Evolutionary conservation across 2,888 invertebrate species (phyloP), one percentile per base, ranked within the genome.

Genomic region (Monopis laevigella): DNA sequence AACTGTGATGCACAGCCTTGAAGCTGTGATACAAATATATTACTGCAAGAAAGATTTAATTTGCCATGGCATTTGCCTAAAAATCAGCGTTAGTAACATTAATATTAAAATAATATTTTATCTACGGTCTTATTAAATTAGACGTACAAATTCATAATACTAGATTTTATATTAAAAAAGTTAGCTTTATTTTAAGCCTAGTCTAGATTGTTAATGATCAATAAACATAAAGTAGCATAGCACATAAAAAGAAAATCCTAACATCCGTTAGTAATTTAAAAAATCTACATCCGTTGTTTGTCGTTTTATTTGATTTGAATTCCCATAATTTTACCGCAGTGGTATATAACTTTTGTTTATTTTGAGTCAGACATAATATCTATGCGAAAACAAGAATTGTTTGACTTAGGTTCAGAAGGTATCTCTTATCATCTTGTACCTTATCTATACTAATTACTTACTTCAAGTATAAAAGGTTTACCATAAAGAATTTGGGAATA

Each of bases 381-480:
- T 24, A 17, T 16, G 75, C 73, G 60, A 75, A 75, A 77, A 77
- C 72, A 74, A 26, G 3, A 59, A 54, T 50, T 73, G 72, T 78
- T 77, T 77, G 64, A 51, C 48, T 46, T 62, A 62, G 70, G 56
- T 59, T 67, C 58, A 56, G 53, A 53, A 48, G 49, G 50, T 49
- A 52, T 46, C 48, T 53, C 54, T 66, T 78, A 75, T 75, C 70
- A 65, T 55, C 53, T 53, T 57, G 62, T 51, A 65, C 56, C 59
- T 78, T 80, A 78, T 80, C 80, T 70, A 42, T 46, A 50, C 58
- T 73, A 74, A 77, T 75, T 72, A 56, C 61, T 54, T 52, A 43
- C 47, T n/a, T n/a, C 45, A 48, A 54, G 65, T 78, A 80, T 80
- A 80, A 66, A 77, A 78, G 67, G 62, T 55, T 46, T 48, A 47